Base-by-base conservation (phyloP, 2,888 invertebrate species). In the Drosophila fungiperda region DNA sequence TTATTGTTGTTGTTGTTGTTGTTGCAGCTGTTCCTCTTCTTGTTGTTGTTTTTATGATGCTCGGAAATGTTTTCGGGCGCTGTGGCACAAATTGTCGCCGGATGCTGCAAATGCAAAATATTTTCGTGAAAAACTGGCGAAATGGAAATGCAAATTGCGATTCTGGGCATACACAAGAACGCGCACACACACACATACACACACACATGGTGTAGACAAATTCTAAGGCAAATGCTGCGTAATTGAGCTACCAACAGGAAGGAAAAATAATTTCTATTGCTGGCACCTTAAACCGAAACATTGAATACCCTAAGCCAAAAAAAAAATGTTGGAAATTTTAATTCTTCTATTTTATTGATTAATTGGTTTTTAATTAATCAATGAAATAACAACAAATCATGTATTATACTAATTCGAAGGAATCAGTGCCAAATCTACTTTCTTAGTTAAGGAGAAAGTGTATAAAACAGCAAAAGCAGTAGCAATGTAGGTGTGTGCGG, bases 71-170 rank as follows among this genome's bases (percentile, higher is more conserved):
- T 76, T 73, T 73, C 77, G 71, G 64, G 66, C 55, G 60, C 55
- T 66, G 68, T 66, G 61, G 68, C 78, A 54, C 68, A 81, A 76
- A 78, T 80, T 85, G 82, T 82, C 80, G 73, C 83, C 87, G 90
- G 89, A 88, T 89, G 90, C 87, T 87, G 90, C 83, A 87, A 87
- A 87, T 87, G 87, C 89, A 87, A 87, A 83, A 89, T 78, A 73
- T 74, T 74, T 83, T 73, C 59, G 67, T 89, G 81, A 80, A 83
- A 83, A 84, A 71, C 72, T 69, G 59, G 68, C 68, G 55, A 88
- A 88, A 84, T 82, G 73, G 80, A 89, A 85, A 83, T 77, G 85
- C 79, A 84, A 84, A 85, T 89, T 77, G 80, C 63, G 58, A 68
- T 72, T 62, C 62, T 59, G 17, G 49, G 68, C 63, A 26, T 54